Percentiles rank a stretch among this genome's conserved stretches.
Evolutionary conservation across 2,797 vertebrate genomes (phyloP).

Genomic region (Anabas testudineus): DNA sequence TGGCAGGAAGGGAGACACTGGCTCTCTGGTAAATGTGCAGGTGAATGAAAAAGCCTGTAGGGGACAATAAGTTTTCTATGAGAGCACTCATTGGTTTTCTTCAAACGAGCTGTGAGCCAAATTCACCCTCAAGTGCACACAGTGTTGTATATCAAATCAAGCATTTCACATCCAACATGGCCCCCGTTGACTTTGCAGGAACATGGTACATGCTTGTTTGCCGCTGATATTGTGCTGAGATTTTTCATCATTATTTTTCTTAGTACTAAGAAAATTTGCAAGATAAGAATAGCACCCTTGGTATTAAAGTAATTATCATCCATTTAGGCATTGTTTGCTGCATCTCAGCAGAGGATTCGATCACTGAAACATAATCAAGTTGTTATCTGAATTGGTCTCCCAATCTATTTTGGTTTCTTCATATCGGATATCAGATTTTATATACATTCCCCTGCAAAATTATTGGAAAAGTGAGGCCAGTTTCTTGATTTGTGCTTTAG

Average conservation of each 20-base stretch:
- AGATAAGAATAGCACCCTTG: slow-evolving; percentile 38
- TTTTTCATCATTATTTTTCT: slow-evolving; percentile 23
- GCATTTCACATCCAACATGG: slow-evolving; percentile 18
- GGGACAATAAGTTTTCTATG: slow-evolving; percentile 39
- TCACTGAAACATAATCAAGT: slow-evolving; percentile 43
- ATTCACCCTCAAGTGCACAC: slow-evolving; percentile 13
- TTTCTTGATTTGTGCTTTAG: too few species aligned
- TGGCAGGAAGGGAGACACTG: slow-evolving; percentile 25
- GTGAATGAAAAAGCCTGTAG: slow-evolving; percentile 40
- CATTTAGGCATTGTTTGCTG: slow-evolving; percentile 45
- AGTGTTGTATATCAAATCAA: slow-evolving; percentile 11
- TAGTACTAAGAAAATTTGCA: not conserved
- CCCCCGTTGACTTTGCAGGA: slow-evolving; percentile 37
- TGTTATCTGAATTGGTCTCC: slow-evolving; percentile 29
- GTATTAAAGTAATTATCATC: slow-evolving; percentile 54
- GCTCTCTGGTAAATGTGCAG: slow-evolving; percentile 45
- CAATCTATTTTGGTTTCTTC: slow-evolving; percentile 38
- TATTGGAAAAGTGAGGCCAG: too few species aligned
- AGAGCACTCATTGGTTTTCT: slow-evolving; percentile 42
- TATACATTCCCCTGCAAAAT: too few species aligned
- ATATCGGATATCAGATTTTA: slow-evolving; percentile 8
- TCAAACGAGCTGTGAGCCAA: slow-evolving; percentile 48
- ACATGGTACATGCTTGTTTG: slow-evolving; percentile 38
- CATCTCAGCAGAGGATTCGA: slow-evolving; percentile 18
- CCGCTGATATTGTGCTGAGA: not conserved